Percentiles rank a stretch among this genome's conserved stretches.
These are phyloP conservation scores for Sebastes alutus DNA, from an alignment of 2,797 vertebrate species.

Conservation along the genomic window DNA sequence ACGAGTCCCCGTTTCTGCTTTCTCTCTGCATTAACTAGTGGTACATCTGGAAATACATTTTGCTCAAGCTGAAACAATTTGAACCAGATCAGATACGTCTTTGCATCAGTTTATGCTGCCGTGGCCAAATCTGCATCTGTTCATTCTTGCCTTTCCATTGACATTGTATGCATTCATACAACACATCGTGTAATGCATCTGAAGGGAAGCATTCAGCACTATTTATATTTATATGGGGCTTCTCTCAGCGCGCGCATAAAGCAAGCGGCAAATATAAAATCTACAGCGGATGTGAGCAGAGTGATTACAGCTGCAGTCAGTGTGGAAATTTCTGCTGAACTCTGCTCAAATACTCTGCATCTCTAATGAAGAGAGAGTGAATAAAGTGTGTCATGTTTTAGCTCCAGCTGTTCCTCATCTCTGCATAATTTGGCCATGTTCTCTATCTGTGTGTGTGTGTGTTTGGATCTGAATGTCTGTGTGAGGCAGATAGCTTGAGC, in stretches of 20 bases:
- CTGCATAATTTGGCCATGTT: conserved; percentile 45
- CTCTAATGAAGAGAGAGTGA: not conserved
- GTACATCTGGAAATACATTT: not conserved
- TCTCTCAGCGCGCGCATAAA: not conserved
- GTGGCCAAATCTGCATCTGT: not conserved
- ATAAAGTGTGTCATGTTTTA: conserved; percentile 17
- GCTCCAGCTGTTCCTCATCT: conserved; percentile 58
- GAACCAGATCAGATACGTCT: not conserved
- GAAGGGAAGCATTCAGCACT: not conserved
- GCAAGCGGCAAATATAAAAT: not conserved
- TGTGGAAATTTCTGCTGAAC: conserved; percentile 14
- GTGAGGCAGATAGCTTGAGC: conserved; percentile 1
- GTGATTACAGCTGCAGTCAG: not conserved
- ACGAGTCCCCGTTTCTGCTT: not conserved
- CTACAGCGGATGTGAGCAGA: conserved; percentile 3
- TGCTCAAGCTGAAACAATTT: not conserved
- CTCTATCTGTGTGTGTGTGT: not conserved
- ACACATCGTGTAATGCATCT: accelerated
- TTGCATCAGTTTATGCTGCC: not conserved
- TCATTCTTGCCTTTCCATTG: not conserved
- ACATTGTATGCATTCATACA: not conserved
- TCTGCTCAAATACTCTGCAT: not conserved
- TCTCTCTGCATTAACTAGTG: not conserved
- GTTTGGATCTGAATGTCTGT: not conserved
- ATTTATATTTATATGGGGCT: not conserved